Evolutionary conservation across 2,888 invertebrate genomes (phyloP), one percentile per base, ranked within the genome.

Genomic region (Agelastica alni): DNA sequence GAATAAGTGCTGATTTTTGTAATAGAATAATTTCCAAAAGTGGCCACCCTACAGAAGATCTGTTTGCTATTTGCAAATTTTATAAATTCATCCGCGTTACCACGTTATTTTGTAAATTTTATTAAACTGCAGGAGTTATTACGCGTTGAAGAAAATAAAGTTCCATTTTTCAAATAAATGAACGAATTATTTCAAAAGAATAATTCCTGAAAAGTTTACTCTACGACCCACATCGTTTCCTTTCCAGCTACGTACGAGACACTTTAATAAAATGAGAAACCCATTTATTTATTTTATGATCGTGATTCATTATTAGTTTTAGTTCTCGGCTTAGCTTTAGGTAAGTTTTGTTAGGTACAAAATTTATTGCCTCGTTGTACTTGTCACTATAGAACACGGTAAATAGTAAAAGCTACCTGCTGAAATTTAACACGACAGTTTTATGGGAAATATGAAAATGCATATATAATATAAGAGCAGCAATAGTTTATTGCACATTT

Each of bases 401-500:
- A 26, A 26, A 26, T 26, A 26, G 6, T 26, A 26, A 26, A 26
- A 9, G 3, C 26, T 26, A 7, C 26, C 2, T 6, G 26, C 7
- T 6, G 9, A 22, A 26, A 26, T 26, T 26, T 26, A 26, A 26
- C 9, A 2, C 9, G 26, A 26, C 26, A 26, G 2, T 26, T 26
- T 26, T 26, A 26, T 26, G 26, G 3, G 9, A 26, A 26, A 9
- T 10, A 45, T n/a, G 22, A 10, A 45, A 31, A 48, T 48, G 39
- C 39, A 48, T 37, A 41, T 48, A 48, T 48, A 20, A 48, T 48
- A 37, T 30, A 37, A 36, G 34, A 47, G 7, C 36, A 37, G 47
- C 2, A 26, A 26, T 26, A 26, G 2, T 26, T 26, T 26, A 26
- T 26, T 26, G 26, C 26, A 26, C n/a, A n/a, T n/a, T n/a, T n/a